These are phyloP conservation scores for Lucilia cuprina DNA, from an alignment of 1,140 invertebrate species.

Conservation along the genomic window DNA sequence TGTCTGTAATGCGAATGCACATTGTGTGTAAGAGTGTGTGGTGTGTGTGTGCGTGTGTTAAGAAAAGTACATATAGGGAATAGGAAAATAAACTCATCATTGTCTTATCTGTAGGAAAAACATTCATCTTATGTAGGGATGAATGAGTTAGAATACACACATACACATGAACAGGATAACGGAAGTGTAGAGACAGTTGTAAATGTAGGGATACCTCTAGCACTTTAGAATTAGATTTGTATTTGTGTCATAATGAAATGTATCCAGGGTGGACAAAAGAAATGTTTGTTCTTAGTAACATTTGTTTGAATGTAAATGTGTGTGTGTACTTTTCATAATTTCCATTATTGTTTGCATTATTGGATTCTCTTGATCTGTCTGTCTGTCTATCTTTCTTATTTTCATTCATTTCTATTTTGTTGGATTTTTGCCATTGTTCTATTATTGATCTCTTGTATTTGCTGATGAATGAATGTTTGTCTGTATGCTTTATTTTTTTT, in stretches of 20 bases:
- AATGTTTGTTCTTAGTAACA: too few relatives aligned
- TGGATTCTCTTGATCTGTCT: not conserved
- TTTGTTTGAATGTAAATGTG: too few relatives aligned
- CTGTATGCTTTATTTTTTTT: not conserved
- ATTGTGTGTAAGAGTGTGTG: not conserved
- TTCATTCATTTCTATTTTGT: not conserved
- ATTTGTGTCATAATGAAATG: not conserved
- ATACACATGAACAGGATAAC: too few relatives aligned
- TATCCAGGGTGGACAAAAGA: not conserved
- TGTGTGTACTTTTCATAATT: not conserved
- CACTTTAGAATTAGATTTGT: not conserved
- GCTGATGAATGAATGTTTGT: not conserved
- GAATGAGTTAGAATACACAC: not conserved
- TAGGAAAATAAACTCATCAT: slow-evolving; percentile 2
- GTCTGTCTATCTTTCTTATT: not conserved
- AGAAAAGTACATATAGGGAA: not conserved
- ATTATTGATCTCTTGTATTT: not conserved
- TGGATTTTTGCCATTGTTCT: not conserved
- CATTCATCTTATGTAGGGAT: slow-evolving; percentile 6
- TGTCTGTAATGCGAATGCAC: not conserved
- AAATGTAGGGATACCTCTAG: too few relatives aligned
- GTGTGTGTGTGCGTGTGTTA: not conserved
- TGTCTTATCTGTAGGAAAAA: not conserved
- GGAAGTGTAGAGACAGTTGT: too few relatives aligned
- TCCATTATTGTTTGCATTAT: slow-evolving; percentile 7